Evolutionary conservation across 2,888 invertebrate genomes (phyloP), one percentile per base, ranked within the genome.

Genomic region (Drosophila nr. perissopoda): DNA sequence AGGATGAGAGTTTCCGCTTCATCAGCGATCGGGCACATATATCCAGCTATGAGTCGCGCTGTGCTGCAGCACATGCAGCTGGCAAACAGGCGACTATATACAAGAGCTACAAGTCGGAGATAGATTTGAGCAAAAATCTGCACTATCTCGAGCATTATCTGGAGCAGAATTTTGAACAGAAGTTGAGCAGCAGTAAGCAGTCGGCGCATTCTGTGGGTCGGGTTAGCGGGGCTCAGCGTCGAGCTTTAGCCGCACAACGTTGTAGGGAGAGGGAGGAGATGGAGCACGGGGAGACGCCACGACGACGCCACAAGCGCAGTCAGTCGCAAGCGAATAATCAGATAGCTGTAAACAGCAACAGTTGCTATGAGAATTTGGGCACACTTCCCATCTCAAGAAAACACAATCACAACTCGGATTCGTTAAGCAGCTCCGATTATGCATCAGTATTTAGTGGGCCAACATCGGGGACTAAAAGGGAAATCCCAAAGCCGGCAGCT

Each of bases 31-130:
- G 90, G 0, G 90, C 90, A 4, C 87, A 92, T 69, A 92, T 92
- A 63, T 91, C 88, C 59, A 91, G 83, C 75, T 92, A 92, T 60
- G 92, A 92, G 67, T 91, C 91, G 1, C 89, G 90, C 5, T 92
- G 92, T 48, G 83, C 87, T 5, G 89, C 85, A 0, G 83, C 82
- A 0, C 74, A 82, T n/a, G 82, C 82, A 0, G 69, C 78, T 0
- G 83, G 83, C 68, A 90, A 91, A 16, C 91, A 87, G 65, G 90
- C 92, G 21, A 91, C 92, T 16, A 83, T 93, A 52, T 93, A 93
- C 69, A 93, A 93, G 79, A 93, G 93, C 76, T 93, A 93, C 76
- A 93, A 93, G 66, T 93, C 93, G 2, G 93, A 93, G 78, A 90
- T 93, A 48, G 93, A 93, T 78, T 83, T 93, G 7, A 92, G 93